Base-by-base conservation (phyloP, 2,888 invertebrate species). In the Yponomeuta plumbellus region DNA sequence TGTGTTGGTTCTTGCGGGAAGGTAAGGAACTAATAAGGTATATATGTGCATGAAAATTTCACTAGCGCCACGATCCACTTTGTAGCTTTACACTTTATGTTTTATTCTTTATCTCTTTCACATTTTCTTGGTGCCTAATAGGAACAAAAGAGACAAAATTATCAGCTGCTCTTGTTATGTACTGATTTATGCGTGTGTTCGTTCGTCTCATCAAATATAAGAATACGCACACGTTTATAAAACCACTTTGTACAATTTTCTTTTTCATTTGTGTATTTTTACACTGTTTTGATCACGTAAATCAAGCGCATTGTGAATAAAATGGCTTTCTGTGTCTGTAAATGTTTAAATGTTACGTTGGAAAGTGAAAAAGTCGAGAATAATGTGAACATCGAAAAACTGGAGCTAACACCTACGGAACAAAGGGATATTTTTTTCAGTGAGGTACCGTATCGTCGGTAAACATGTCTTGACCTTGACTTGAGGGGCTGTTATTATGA, bases 291-390 rank as follows among this genome's bases (percentile, higher is more conserved):
- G 73, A 73, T 74, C 68, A 73, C 67, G 72, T 73, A 74, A 76
- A 73, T 69, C 65, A 69, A 67, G 68, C 70, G 71, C 67, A 72
- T 73, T 78, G 76, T 70, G 69, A 71, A 70, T 72, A 70, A 89
- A 76, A 93, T 93, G 93, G 88, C 93, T 84, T 82, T 90, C 77
- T 89, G 81, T 81, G 93, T 94, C 78, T 96, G 96, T 89, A 94
- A 95, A 91, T 96, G 96, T 86, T 86, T 95, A 77, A 96, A 96
- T 88, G 92, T 95, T 75, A 89, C 92, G 73, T 91, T 95, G 74
- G 93, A 93, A 84, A 89, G 93, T 77, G 93, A 92, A 78, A 92
- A 92, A 81, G 79, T 87, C 75, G 90, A 93, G 78, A 91, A 91
- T 75, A 88, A 91, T 80, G 84, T 93, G 77, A 92, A 92, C 77